Conservation (phyloP, 1,140 invertebrate species). For the Rhagoletis pomonella region DNA sequence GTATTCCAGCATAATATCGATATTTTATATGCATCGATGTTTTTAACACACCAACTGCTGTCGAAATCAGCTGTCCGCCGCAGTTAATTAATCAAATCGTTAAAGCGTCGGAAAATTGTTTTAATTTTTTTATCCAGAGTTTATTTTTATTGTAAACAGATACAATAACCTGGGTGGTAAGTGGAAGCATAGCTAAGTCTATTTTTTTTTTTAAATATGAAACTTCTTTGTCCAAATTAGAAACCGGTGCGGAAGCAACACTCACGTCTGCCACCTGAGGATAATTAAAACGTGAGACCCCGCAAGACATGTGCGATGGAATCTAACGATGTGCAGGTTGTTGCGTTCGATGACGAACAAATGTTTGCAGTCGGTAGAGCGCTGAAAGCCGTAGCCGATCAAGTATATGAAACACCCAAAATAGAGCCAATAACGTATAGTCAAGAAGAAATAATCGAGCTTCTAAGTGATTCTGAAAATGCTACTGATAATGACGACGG, state of each 20-base stretch:
- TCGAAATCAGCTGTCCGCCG: not conserved
- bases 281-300: not conserved
- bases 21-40: too few species aligned
- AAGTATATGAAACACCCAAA: not conserved
- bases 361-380: not conserved
- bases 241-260: too few species aligned
- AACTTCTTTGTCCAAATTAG: too few species aligned
- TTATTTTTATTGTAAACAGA: not conserved
- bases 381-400: not conserved
- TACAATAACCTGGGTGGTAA: not conserved
- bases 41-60: not conserved
- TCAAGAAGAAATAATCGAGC: conserved; percentile 26
- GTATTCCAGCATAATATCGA: too few species aligned
- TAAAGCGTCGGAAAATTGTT: not conserved
- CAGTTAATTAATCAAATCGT: not conserved
- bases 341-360: conserved; percentile 41
- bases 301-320: not conserved
- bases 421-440: not conserved
- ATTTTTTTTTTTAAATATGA: too few species aligned
- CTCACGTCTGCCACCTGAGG: not conserved
- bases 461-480: conserved; percentile 48
- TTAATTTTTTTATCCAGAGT: not conserved
- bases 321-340: not conserved
- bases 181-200: too few species aligned
- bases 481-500: not conserved